phyloP scores from a whole-genome alignment of 2,888 invertebrate species.

The Choreutis nemorana region DNA sequence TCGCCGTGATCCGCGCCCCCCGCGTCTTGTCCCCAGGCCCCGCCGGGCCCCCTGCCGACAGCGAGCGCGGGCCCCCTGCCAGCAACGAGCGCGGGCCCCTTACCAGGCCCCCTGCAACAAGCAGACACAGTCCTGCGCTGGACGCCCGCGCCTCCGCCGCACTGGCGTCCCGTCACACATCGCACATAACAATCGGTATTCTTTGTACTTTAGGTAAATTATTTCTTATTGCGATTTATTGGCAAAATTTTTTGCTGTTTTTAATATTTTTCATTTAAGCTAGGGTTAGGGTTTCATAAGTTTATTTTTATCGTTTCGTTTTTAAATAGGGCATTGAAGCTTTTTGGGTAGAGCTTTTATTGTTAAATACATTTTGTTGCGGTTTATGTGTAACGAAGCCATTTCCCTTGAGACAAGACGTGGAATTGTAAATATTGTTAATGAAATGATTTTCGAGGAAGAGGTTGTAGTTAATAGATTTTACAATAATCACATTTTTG shows the following conservation, averaged over 20 bases:
- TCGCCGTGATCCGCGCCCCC: constrained; percentile 45
- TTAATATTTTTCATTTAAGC: too few species aligned
- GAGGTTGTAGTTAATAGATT: constrained; percentile 37
- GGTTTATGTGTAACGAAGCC: constrained; percentile 3
- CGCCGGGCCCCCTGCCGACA: constrained; percentile 13
- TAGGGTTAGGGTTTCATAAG: too few species aligned
- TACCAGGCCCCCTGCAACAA: constrained; percentile 13
- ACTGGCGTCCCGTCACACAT: constrained; percentile 55
- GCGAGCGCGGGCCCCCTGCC: not conserved
- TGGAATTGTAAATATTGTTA: constrained; percentile 35
- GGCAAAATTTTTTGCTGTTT: too few species aligned
- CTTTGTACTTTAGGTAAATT: too few species aligned
- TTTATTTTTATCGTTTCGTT: too few species aligned
- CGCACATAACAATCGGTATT: too few species aligned
- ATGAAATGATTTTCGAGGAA: constrained; percentile 17
- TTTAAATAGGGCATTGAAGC: too few species aligned
- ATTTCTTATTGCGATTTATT: too few species aligned
- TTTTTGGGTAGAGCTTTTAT: not conserved
- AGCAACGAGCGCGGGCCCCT: constrained; percentile 2
- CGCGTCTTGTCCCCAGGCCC: constrained; percentile 10
- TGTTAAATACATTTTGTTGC: constrained; percentile 1
- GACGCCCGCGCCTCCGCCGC: constrained; percentile 56
- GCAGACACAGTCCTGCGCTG: constrained; percentile 41
- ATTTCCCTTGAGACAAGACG: constrained; percentile 11
- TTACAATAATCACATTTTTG: too few species aligned